Percentiles rank a stretch among this genome's conserved stretches.
phyloP scores from a whole-genome alignment of 2,888 invertebrate species.

The Sarcophaga caerulescens region DNA sequence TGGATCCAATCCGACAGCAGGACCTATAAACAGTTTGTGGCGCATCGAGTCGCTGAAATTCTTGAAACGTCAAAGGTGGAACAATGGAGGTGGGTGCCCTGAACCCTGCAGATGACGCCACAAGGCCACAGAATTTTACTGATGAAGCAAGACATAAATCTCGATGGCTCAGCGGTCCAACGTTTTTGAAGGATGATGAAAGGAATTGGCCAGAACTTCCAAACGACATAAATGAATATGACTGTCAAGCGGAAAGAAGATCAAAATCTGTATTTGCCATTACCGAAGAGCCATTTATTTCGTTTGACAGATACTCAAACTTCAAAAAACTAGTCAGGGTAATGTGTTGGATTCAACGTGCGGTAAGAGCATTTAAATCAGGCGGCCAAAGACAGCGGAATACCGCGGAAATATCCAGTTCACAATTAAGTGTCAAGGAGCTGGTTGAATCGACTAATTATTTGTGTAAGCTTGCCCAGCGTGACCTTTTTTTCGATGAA shows the following conservation, averaged over 20 bases:
- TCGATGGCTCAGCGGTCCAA: constrained; percentile 25
- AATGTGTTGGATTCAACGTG: constrained; percentile 35
- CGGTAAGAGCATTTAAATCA: constrained; percentile 32
- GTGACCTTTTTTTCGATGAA: constrained; percentile 6
- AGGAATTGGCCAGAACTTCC: constrained; percentile 20
- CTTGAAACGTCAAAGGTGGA: constrained; percentile 19
- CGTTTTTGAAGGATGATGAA: neutral
- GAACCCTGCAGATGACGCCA: constrained; percentile 50
- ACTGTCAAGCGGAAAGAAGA: constrained; percentile 3
- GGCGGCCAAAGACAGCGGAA: neutral
- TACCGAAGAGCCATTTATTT: neutral
- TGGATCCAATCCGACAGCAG: constrained; percentile 41
- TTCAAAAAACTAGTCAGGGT: constrained; percentile 31
- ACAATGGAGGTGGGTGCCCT: constrained; percentile 50
- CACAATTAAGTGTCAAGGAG: constrained; percentile 20
- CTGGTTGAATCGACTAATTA: constrained; percentile 29
- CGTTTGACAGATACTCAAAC: constrained; percentile 25
- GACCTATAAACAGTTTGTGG: constrained; percentile 45
- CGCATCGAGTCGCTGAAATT: constrained; percentile 44
- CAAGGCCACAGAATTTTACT: constrained; percentile 43
- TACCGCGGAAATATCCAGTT: neutral
- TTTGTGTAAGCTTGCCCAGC: constrained; percentile 37
- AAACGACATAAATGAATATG: constrained; percentile 22
- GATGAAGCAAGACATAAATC: neutral
- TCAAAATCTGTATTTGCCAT: constrained; percentile 23